A percentile compares a stretch with the other conserved stretches of the same genome.
Evolutionary conservation across 2,113 vertebrate genomes (phyloP).

Genomic region (Psittacula cyanocephala): DNA sequence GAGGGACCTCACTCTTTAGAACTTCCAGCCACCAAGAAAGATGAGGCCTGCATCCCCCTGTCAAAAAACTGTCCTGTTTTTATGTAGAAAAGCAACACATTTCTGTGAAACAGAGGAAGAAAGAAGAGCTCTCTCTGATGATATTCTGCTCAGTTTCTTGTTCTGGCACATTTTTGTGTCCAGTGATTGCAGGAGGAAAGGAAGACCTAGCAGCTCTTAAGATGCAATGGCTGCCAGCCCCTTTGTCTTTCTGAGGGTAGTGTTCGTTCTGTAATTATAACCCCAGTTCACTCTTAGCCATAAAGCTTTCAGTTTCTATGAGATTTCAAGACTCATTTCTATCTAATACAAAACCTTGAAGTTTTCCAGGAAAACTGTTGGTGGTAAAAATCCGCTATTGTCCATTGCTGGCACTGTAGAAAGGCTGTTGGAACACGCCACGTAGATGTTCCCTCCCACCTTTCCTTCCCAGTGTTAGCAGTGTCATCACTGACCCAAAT

Average conservation of each 20-base stretch:
- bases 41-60: fast-evolving
- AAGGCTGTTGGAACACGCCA: not conserved
- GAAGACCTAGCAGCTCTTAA: not conserved
- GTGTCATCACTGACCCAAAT: not conserved
- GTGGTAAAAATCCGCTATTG: not conserved
- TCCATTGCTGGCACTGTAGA: not conserved
- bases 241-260: not conserved
- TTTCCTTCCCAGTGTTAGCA: not conserved
- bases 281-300: not conserved
- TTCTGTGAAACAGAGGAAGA: not conserved
- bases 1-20: not conserved
- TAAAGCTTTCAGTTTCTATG: not conserved
- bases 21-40: not conserved
- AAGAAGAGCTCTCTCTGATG: not conserved
- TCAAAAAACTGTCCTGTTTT: not conserved
- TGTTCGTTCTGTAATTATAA: not conserved
- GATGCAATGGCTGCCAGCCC: fast-evolving
- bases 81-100: not conserved
- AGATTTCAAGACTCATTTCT: not conserved
- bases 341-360: not conserved
- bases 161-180: not conserved
- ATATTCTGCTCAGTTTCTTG: not conserved
- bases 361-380: not conserved
- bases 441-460: not conserved
- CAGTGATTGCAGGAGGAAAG: not conserved